Conservation (phyloP, 2,113 vertebrate genomes). For the Sinocyclocheilus grahami region DNA sequence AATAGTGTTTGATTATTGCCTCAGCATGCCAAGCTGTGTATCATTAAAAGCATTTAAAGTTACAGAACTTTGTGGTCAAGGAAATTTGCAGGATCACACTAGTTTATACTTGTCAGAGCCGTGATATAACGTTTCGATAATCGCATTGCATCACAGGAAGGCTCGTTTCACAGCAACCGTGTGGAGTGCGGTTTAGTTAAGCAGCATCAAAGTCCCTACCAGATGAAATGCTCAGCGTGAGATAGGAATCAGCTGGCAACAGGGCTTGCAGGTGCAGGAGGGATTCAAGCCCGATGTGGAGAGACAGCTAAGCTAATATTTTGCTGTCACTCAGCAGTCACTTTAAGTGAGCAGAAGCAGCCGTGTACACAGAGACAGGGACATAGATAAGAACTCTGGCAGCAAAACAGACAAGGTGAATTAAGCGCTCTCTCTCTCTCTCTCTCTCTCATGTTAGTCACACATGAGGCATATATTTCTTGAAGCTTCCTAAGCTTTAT, state of each 20-base stretch:
- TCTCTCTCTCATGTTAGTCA: slow-evolving; percentile 27
- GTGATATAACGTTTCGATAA: neutral
- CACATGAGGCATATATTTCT: neutral
- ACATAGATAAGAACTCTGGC: slow-evolving; percentile 38
- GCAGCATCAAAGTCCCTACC: neutral
- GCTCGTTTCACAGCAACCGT: slow-evolving; percentile 12
- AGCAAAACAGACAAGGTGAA: neutral
- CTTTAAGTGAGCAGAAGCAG: slow-evolving; percentile 50
- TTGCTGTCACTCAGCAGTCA: slow-evolving; percentile 49
- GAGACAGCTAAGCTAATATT: slow-evolving; percentile 43
- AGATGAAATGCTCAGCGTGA: slow-evolving; percentile 31
- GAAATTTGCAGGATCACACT: neutral
- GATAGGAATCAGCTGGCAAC: slow-evolving; percentile 48
- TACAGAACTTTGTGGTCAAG: neutral
- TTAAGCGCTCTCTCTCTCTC: slow-evolving; percentile 6
- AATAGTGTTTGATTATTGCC: too few relatives aligned
- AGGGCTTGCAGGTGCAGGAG: slow-evolving; percentile 49
- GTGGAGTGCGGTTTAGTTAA: neutral
- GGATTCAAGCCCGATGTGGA: slow-evolving; percentile 20
- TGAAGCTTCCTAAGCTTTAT: slow-evolving; percentile 5
- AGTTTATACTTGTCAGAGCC: neutral
- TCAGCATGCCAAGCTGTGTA: too few relatives aligned
- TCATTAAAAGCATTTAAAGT: neutral
- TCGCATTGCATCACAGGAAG: neutral
- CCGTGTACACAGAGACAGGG: neutral